Base-by-base conservation (phyloP, 2,888 invertebrate species). In the Acronicta aceris region DNA sequence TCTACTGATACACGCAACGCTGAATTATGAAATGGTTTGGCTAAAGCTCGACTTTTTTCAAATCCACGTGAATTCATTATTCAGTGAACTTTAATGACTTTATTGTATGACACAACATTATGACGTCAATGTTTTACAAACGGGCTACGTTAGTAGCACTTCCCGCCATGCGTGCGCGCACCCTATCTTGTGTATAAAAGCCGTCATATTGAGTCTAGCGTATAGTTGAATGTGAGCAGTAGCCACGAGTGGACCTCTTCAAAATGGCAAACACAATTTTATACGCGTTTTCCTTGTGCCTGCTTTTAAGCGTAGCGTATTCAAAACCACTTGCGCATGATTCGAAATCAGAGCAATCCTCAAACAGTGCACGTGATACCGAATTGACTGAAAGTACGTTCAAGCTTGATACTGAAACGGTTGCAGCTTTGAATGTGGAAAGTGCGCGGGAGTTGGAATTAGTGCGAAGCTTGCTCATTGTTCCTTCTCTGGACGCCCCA, bases 211-310 rank as follows among this genome's bases (percentile, higher is more conserved):
- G 5, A 4, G 2, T 5, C 6, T 7, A 16, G 7, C 25, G 9
- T 7, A 53, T 45, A 71, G 45, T 54, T 15, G 51, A 15, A 9
- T 41, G 43, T 36, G 17, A 43, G 30, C 45, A 16, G 38, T 17
- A 10, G 6, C 15, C 38, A 16, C 42, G 50, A 58, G n/a, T 21
- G 41, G 40, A 51, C 49, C 40, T 43, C 17, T 27, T 27, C 50
- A 65, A 71, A 21, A 68, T 68, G 67, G 53, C 71, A 8, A 10
- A 48, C 16, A 0, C 33, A 43, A 21, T 53, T 54, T 40, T 54
- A 47, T 36, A 21, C 36, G 7, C 40, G 16, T 40, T 71, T 47
- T 54, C 10, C 40, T 40, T 68, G 7, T 58, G 53, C 33, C 8
- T 56, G 12, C 10, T 70, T 5, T 16, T 71, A 2, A 36, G 65